Evolutionary conservation across 2,797 vertebrate genomes (phyloP), one percentile per base, ranked within the genome.

Genomic region (Adelosebastes latens): DNA sequence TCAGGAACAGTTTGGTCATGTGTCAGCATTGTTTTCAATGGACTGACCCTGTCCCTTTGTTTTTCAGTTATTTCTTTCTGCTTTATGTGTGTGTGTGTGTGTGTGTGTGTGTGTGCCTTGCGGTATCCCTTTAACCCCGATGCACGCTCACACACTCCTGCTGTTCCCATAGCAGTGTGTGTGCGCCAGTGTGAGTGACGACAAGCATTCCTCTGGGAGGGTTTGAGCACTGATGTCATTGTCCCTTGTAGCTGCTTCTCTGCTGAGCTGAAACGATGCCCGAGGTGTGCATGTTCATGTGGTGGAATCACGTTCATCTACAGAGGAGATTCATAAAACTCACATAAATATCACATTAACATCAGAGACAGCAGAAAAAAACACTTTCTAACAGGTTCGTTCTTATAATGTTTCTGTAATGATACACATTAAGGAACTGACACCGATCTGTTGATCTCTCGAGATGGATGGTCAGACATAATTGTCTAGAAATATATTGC

Each of bases 141-240:
- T 84, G 72, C 71, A n/a, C 16, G 8, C 69, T 83, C 66, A 31
- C 66, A 31, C 82, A 65, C 88, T 89, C 82, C 59, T 81, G 70
- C 89, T 83, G 92, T 93, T 94, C 90, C 90, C 89, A 93, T 92
- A 93, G 93, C 90, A 88, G 86, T 92, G 82, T 83, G 84, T 79
- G 84, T 88, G 81, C 75, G 81, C 75, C 27, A 53, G 72, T 53
- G 86, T 80, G 87, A 90, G 80, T 83, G 91, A 93, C 77, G 86
- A 89, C 84, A 86, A 85, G 81, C 88, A 90, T 93, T 94, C 92
- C 87, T 86, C 83, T 62, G 90, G 81, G 90, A 81, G 84, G 75
- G 80, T 89, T 88, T 84, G 82, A 89, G 90, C 84, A 71, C 82
- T 94, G 93, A 95, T 94, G 93, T 94, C 93, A 94, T 89, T 83